Evolutionary conservation across 2,113 vertebrate species (phyloP).

Genomic region (Tauraco erythrolophus): DNA sequence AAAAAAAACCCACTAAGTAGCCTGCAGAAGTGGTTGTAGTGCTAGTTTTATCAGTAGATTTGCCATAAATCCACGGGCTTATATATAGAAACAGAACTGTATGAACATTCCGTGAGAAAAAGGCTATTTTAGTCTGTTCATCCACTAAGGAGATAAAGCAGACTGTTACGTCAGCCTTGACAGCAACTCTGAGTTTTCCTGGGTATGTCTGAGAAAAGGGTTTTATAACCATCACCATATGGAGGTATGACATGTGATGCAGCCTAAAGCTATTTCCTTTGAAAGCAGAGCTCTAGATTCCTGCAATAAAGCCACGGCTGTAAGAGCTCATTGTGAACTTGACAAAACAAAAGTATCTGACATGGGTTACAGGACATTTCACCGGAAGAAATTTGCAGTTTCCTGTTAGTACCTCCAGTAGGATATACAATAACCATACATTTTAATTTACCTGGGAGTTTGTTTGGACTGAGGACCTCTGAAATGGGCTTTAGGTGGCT

Average conservation of each 20-base stretch:
- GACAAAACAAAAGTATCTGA: not conserved
- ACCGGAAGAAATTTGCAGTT: not conserved
- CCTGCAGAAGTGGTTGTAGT: not conserved
- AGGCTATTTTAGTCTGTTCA: conserved; percentile 44
- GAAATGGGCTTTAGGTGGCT: not conserved
- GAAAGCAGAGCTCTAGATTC: conserved; percentile 43
- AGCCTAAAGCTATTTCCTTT: conserved; percentile 47
- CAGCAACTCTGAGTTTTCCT: conserved; percentile 20
- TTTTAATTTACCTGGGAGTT: not conserved
- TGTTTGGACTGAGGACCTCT: not conserved
- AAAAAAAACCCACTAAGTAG: not conserved
- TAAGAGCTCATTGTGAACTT: not conserved
- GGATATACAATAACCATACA: not conserved
- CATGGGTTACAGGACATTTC: not conserved
- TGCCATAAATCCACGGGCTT: not conserved
- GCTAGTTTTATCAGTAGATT: conserved; percentile 6
- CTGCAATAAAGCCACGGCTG: not conserved
- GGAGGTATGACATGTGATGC: conserved; percentile 1
- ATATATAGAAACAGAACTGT: not conserved
- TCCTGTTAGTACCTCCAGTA: not conserved
- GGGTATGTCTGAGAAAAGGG: conserved; percentile 6
- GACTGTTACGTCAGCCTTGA: conserved; percentile 37
- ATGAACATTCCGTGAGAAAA: conserved; percentile 30
- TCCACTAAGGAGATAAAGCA: conserved; percentile 25
- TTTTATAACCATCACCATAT: conserved; percentile 45